Base-by-base conservation (phyloP, 2,888 invertebrate species). In the Antheraea assamensis region DNA sequence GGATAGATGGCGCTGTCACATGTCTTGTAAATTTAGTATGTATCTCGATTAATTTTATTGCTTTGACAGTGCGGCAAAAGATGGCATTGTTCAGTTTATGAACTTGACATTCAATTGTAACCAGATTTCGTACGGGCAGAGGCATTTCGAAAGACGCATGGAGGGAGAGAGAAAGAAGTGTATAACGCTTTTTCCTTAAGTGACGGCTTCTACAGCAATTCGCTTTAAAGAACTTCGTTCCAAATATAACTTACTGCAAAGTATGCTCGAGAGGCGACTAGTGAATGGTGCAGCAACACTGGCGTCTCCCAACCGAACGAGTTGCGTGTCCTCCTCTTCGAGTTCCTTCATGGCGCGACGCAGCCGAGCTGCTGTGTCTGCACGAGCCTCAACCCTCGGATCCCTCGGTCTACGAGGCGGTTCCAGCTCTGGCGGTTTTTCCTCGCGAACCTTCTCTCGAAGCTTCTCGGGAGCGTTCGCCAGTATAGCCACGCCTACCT, bases 271-370 rank as follows among this genome's bases (percentile, higher is more conserved):
- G 77, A 98, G 96, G 91, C 98, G 98, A 84, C 99, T 99, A 0
- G 99, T 99, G 87, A 99, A 99, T 0, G 99, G 99, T 4, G 99
- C 99, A 0, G 99, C 99, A 75, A 99, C 99, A 81, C 99, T 99
- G 3, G 99, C 99, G 92, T 99, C 99, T 3, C 99, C 99, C 73
- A 99, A 93, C 88, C 99, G 97, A 0, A 99, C 99, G 71, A 99
- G 95, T 81, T 98, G 97, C 1, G 97, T 96, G 73, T 99, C 98
- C 76, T 97, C 96, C 75, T 98, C 98, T 79, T 99, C 98, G 78
- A 98, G 90, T 83, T 99, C 98, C 86, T 97, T 97, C 89, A 98
- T 95, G 76, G 98, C 95, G 82, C 96, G 96, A 78, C 97, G 96
- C 52, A 97, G 89, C 73, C 95, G 94, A 2, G 91, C 90, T 0